Base-by-base conservation (phyloP, 35 echinoderm and acorn worm genomes). In the Strongylocentrotus purpuratus region DNA sequence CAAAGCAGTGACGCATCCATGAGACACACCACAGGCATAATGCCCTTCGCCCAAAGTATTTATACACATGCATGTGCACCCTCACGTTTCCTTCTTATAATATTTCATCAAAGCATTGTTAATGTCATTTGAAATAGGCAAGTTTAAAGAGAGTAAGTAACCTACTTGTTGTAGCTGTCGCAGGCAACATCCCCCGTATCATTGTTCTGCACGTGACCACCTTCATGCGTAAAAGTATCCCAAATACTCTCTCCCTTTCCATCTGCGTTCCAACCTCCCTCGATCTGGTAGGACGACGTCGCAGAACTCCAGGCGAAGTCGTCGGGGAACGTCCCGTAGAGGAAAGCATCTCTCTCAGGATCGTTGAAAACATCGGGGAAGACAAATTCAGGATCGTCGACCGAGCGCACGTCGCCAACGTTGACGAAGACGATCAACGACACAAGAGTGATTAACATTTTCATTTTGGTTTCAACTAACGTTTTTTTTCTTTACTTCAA, bases 221-320 rank as follows among this genome's bases (percentile, higher is more conserved):
- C 95, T 94, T 96, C 97, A 47, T 98, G 97, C 5, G 97, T 95
- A 61, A 95, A 98, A 14, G 55, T 96, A 48, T 98, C 97, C 97
- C 97, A 98, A 7, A 98, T 96, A 94, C 93, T 96, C 32, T 52
- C 46, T 31, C 97, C 97, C 32, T 98, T 98, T 4, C 95, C 96
- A 20, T 95, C 94, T 47, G 86, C 92, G 55, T 98, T 48, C 97
- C 97, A 98, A 1, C 65, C 97, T 2, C 97, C 97, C 94, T 98
- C 97, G 86, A 98, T 98, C 86, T 98, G 97, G 94, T 98, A 98
- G 7, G 97, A 94, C 32, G 97, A 95, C n/a, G 97, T 98, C 17
- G 97, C 94, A 0, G 96, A 90, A 52, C 95, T 94, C 96, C 97
- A 96, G 35, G 92, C 86, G 58, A 98, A 98, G 35, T 91, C 95